Evolutionary conservation across 1,140 invertebrate genomes (phyloP), one percentile per base, ranked within the genome.

Genomic region (Lordiphosa mommai): DNA sequence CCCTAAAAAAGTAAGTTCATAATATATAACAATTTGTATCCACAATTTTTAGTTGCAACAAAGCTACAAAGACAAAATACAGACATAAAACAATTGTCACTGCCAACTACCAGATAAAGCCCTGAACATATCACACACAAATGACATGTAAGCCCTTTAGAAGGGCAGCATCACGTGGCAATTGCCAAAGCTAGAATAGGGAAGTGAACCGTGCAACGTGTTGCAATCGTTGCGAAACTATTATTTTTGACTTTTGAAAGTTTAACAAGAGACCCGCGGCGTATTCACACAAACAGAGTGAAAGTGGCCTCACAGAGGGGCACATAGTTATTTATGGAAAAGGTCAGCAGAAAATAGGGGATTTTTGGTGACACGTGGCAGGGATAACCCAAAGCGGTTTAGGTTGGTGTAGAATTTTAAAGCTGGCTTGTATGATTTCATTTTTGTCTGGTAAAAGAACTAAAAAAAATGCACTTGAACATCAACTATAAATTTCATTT

Each of bases 181-280:
- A 43, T 43, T 43, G 40, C 40, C 27, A 43, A 43, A 43, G 27
- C 32, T 47, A 14, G 9, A 32, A 17, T 32, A 32, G 27, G 2
- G 13, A 12, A 43, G 20, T n/a, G 17, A 41, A 16, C 13, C 40
- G 27, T 29, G 40, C 40, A 43, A 43, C 40, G 40, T 43, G 40
- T 43, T 43, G 40, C 40, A 43, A 43, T 43, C 40, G 40, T 43
- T 43, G 40, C 40, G 27, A 43, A 43, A 43, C 40, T 43, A 43
- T 43, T 43, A 43, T 43, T 43, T 43, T 43, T 43, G 40, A 27
- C 40, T 43, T 43, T 43, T 43, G 20, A 43, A 43, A 43, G 40
- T 43, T 43, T 43, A 43, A 43, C 40, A 12, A 43, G 20, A 43
- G 40, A 43, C 40, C 40, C 40, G 20, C 40, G 40, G 40, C 40